Conservation (phyloP, 2,888 invertebrate species). For the Conus canariensis region DNA sequence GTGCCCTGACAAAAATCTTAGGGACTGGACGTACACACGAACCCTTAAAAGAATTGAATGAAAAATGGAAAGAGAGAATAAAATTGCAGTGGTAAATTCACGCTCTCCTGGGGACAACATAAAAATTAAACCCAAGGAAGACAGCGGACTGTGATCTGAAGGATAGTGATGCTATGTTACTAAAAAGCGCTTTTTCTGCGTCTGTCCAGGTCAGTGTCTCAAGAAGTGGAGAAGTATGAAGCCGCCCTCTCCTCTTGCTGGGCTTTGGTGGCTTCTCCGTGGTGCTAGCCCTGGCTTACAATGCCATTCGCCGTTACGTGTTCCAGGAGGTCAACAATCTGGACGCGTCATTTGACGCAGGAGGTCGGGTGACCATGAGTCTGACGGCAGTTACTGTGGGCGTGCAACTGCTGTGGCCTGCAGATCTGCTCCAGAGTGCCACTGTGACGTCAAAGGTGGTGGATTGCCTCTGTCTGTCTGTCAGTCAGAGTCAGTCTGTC, state of each 20-base stretch:
- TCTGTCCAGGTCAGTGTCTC: slow-evolving; percentile 42
- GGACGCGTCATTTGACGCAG: slow-evolving; percentile 69
- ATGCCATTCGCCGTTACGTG: slow-evolving; percentile 59
- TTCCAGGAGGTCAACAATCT: slow-evolving; percentile 65
- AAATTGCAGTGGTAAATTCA: too few relatives aligned
- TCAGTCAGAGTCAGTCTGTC: background rate
- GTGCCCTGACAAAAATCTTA: too few relatives aligned
- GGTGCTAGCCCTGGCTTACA: slow-evolving; percentile 62
- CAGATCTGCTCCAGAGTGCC: slow-evolving; percentile 65
- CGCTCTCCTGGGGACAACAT: too few relatives aligned
- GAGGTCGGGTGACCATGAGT: slow-evolving; percentile 64
- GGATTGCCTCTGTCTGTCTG: background rate
- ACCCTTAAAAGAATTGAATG: too few relatives aligned
- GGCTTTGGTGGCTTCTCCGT: slow-evolving; percentile 68
- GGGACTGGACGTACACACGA: too few relatives aligned
- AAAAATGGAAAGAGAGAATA: too few relatives aligned
- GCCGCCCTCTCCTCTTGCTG: slow-evolving; percentile 61
- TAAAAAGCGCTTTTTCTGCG: background rate
- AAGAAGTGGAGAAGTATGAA: slow-evolving; percentile 60
- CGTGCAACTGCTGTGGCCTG: slow-evolving; percentile 68
- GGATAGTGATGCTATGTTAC: too few relatives aligned
- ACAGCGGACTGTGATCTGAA: too few relatives aligned
- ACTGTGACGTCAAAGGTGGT: slow-evolving; percentile 64
- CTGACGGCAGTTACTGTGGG: slow-evolving; percentile 67
- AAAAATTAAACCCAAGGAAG: too few relatives aligned